Conservation (phyloP, 1,140 invertebrate genomes). For the Sesamia nonagrioides region DNA sequence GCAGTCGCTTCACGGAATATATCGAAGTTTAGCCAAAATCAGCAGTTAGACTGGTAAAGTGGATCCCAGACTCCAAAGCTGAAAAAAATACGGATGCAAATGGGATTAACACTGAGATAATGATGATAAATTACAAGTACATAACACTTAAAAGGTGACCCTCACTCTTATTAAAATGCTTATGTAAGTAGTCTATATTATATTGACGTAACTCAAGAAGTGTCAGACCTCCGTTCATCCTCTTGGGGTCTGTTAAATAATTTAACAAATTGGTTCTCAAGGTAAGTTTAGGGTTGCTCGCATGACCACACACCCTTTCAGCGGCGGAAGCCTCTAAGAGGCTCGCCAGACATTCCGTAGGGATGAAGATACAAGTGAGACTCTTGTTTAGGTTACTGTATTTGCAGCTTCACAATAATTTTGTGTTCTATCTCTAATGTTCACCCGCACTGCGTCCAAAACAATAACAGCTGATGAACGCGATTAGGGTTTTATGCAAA, state of each 20-base stretch:
- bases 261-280: constrained; percentile 81
- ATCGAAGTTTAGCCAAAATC: no score
- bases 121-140: no score
- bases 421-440: no score
- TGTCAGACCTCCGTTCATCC: constrained; percentile 57
- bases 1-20: no score
- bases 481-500: no score
- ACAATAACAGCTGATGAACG: no score
- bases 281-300: constrained; percentile 69
- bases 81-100: no score
- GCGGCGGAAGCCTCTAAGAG: constrained; percentile 75
- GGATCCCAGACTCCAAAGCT: no score
- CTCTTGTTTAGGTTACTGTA: constrained; percentile 50
- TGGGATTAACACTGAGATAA: no score
- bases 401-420: constrained; percentile 41
- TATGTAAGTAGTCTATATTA: constrained; percentile 12
- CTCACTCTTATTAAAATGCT: neutral
- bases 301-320: constrained; percentile 84
- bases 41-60: no score
- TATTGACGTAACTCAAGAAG: constrained; percentile 28
- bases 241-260: constrained; percentile 73
- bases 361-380: constrained; percentile 50
- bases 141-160: neutral
- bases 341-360: constrained; percentile 64
- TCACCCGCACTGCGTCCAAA: no score